Base-by-base conservation (phyloP, 2,797 vertebrate genomes). In the Synaphobranchus kaupii region DNA sequence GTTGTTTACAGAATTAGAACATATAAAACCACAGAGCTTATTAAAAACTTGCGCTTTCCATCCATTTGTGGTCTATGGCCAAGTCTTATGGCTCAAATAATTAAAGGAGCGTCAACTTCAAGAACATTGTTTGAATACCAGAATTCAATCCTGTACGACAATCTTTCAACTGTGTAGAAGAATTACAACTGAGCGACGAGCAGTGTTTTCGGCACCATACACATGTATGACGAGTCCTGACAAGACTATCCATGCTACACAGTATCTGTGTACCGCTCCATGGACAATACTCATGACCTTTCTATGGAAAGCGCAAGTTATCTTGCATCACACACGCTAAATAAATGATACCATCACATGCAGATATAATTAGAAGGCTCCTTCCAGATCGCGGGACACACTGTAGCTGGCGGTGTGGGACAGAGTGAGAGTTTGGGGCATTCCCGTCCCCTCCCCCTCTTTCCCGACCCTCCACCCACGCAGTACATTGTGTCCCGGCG, bases 21-120 rank as follows among this genome's bases (percentile, higher is more conserved):
- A 81, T 12, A 63, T 54, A 71, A 54, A 90, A 34, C 83, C 63
- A 89, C 50, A 83, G 63, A n/a, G 63, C 52, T 39, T 50, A 54
- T 86, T 87, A 89, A 88, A 87, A 90, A 87, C 89, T 87, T 92
- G 87, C 90, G 92, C 91, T 94, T 92, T 92, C 89, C 91, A 91
- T 86, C 89, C 54, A 84, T 34, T 56, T 60, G 25, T 80, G 80
- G 25, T 73, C 25, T 48, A 4, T 47, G n/a, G 44, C 34, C 56
- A 25, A 39, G 39, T 34, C 17, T 66, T 31, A 7, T 17, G 47
- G 54, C n/a, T 25, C 22, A 54, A 54, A 82, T 5, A 47, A 50
- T 52, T 3, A 34, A 82, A n/a, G 48, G 8, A 22, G 28, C 31
- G 6, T 60, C 4, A 63, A 25, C 56, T 54, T 13, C 8, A 54